phyloP scores from a whole-genome alignment of 2,797 vertebrate genomes.

The Acrossocheilus fasciatus region DNA sequence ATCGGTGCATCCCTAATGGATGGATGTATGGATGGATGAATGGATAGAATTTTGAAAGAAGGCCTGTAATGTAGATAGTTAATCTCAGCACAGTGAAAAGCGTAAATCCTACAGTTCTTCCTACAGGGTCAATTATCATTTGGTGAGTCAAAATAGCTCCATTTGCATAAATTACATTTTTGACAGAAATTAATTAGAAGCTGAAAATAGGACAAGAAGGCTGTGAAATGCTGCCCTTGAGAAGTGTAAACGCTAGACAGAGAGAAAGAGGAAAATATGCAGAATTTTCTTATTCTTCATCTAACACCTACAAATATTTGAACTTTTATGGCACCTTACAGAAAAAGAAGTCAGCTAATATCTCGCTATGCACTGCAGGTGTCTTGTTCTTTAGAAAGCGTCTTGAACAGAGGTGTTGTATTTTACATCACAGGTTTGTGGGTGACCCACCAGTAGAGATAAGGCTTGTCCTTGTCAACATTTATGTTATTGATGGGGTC shows the following conservation, averaged over 20 bases:
- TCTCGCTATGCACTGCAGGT: not conserved
- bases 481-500: conserved; percentile 99
- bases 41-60: not conserved
- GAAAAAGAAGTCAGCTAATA: not conserved
- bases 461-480: conserved; percentile 98
- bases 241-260: conserved; percentile 12
- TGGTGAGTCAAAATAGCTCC: conserved; percentile 60
- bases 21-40: not conserved
- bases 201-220: conserved; percentile 65
- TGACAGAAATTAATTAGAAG: conserved; percentile 70
- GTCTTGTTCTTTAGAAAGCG: not conserved
- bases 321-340: not conserved
- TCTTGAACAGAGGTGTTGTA: not conserved
- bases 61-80: conserved; percentile 68
- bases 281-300: not conserved
- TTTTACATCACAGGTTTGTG: conserved; percentile 12
- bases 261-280: not conserved
- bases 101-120: conserved; percentile 65
- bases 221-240: conserved; percentile 54
- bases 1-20: no score
- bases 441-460: conserved; percentile 93
- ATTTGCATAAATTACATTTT: conserved; percentile 66
- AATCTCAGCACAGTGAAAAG: conserved; percentile 63
- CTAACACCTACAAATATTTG: not conserved
- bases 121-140: conserved; percentile 53